These are phyloP conservation scores for Anarhynchus alexandrinus DNA, from an alignment of 2,113 vertebrate genomes.

Conservation along the genomic window DNA sequence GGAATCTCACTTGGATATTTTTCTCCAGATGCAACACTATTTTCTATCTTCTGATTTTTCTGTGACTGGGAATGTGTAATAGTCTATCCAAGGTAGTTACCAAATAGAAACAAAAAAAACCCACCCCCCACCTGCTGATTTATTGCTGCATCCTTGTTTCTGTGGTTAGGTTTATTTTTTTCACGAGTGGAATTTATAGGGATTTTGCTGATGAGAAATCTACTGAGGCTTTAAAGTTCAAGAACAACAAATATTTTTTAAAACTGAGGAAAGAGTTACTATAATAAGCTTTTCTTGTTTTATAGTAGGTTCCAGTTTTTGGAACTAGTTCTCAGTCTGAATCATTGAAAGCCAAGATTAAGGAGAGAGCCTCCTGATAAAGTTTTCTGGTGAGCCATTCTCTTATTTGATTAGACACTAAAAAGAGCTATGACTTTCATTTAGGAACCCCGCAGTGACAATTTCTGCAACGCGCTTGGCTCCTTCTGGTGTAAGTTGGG, in stretches of 20 bases:
- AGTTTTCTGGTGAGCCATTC: not conserved
- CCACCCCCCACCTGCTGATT: not conserved
- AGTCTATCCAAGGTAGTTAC: not conserved
- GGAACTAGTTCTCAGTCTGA: not conserved
- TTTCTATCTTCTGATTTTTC: not conserved
- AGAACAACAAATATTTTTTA: not conserved
- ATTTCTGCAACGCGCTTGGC: slow-evolving; percentile 81
- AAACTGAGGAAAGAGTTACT: not conserved
- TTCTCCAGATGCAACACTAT: not conserved
- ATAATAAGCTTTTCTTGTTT: not conserved
- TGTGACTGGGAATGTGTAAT: not conserved
- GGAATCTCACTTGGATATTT: not conserved
- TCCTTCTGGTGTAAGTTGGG: slow-evolving; percentile 91
- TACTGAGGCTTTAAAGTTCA: not conserved
- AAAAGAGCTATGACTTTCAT: not conserved
- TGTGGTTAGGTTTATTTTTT: not conserved
- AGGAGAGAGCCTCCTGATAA: not conserved
- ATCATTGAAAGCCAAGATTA: not conserved
- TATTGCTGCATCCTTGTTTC: not conserved
- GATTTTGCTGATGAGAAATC: not conserved
- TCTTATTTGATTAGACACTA: not conserved
- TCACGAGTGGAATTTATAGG: not conserved
- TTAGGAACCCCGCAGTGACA: slow-evolving; percentile 81
- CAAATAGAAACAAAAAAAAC: not conserved
- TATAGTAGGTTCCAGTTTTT: not conserved